A percentile compares a stretch with the other conserved stretches of the same genome.
phyloP scores from a whole-genome alignment of 2,888 invertebrate genomes.

The Chrysotoxum bicinctum region DNA sequence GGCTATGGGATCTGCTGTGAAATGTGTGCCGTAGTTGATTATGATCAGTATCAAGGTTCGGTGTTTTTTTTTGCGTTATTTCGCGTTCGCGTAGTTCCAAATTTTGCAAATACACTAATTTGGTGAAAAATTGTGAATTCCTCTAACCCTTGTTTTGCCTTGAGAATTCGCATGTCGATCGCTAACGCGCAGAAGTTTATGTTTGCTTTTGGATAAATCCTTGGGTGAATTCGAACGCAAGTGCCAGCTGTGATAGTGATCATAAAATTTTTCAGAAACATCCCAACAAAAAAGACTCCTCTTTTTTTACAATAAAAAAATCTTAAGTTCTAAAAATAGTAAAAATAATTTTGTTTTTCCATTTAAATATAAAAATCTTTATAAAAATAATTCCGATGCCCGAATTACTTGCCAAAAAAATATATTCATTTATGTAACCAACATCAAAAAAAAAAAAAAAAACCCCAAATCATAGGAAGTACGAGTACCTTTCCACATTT shows the following conservation, averaged over 20 bases:
- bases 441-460: neutral
- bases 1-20: slow-evolving; percentile 72
- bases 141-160: slow-evolving; percentile 4
- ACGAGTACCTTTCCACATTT: slow-evolving; percentile 57
- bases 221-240: slow-evolving; percentile 19
- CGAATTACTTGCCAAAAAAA: slow-evolving; percentile 64
- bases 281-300: slow-evolving; percentile 16
- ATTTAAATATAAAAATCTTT: slow-evolving; percentile 43
- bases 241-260: slow-evolving; percentile 67
- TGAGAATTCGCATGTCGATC: slow-evolving; percentile 15
- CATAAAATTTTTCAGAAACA: slow-evolving; percentile 2
- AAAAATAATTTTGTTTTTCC: slow-evolving; percentile 13
- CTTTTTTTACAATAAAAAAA: slow-evolving; percentile 16
- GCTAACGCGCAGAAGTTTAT: slow-evolving; percentile 6
- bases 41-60: slow-evolving; percentile 73
- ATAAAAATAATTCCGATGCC: slow-evolving; percentile 49
- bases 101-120: slow-evolving; percentile 62
- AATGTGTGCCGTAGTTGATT: slow-evolving; percentile 73
- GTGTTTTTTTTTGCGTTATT: slow-evolving; percentile 70
- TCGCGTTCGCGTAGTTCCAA: slow-evolving; percentile 69
- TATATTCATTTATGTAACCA: slow-evolving; percentile 63
- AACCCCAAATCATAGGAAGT: slow-evolving; percentile 41
- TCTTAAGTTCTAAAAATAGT: slow-evolving; percentile 63
- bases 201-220: slow-evolving; percentile 23
- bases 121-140: slow-evolving; percentile 17